Percentiles rank a stretch among this genome's conserved stretches.
phyloP scores from a whole-genome alignment of 2,797 vertebrate species.

The Notoglanidium macrostoma region DNA sequence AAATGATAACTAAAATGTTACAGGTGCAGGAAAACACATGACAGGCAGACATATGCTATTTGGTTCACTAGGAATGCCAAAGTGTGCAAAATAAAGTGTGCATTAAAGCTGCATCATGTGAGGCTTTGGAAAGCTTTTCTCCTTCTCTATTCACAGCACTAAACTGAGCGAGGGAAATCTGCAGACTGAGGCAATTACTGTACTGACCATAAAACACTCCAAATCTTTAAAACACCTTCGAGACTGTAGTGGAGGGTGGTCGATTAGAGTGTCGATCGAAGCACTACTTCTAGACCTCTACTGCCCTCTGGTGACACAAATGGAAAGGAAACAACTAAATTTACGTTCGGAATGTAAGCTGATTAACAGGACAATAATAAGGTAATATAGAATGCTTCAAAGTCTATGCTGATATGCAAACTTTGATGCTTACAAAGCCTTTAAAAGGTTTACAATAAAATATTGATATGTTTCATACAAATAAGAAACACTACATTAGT shows the following conservation, averaged over 20 bases:
- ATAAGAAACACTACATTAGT: background rate
- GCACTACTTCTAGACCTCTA: background rate
- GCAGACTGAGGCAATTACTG: background rate
- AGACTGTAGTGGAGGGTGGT: background rate
- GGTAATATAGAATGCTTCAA: background rate
- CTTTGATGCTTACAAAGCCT: background rate
- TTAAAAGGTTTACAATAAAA: background rate
- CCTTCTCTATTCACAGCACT: background rate
- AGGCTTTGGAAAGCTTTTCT: background rate
- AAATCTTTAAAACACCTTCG: background rate
- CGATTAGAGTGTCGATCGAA: background rate
- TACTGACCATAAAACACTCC: constrained; percentile 30
- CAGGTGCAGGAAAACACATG: background rate
- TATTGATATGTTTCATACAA: background rate
- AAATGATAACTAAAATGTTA: constrained; percentile 9
- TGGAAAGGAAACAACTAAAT: background rate
- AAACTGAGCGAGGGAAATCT: background rate
- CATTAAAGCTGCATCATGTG: background rate
- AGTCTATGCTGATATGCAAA: background rate
- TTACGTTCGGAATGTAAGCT: background rate
- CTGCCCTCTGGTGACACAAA: constrained; percentile 33
- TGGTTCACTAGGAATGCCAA: constrained; percentile 7
- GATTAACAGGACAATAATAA: background rate
- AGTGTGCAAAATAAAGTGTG: constrained; percentile 27
- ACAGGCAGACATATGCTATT: background rate